phyloP scores from a whole-genome alignment of 2,797 vertebrate species.

The Sebastolobus alascanus region DNA sequence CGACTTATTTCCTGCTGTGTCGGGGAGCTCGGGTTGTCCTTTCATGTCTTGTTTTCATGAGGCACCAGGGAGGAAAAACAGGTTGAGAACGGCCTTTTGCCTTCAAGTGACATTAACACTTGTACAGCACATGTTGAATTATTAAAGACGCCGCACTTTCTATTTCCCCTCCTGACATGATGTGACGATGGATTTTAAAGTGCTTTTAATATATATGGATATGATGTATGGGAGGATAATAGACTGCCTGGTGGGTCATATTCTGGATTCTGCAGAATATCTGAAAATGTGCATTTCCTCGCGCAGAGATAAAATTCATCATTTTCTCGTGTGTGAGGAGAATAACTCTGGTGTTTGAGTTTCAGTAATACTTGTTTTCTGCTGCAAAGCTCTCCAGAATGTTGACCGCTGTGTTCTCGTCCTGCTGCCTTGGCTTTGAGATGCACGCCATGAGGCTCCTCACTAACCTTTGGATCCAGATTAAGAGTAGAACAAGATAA shows the following conservation, averaged over 20 bases:
- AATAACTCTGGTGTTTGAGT: not conserved
- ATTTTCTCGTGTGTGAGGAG: constrained; percentile 11
- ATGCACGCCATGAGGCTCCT: constrained; percentile 85
- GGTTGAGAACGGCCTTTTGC: constrained; percentile 54
- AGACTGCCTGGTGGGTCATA: constrained; percentile 30
- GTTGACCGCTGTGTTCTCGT: constrained; percentile 75
- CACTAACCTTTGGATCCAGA: constrained; percentile 84
- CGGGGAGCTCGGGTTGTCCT: constrained; percentile 49
- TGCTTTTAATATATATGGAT: constrained; percentile 50
- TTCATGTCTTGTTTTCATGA: constrained; percentile 69
- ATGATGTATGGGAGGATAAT: constrained; percentile 48
- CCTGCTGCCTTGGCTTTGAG: constrained; percentile 69
- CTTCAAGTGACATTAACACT: constrained; percentile 68
- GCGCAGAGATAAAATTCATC: constrained; percentile 18
- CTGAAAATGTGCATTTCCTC: constrained; percentile 26
- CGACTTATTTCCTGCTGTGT: constrained; percentile 62
- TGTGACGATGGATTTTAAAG: constrained; percentile 39
- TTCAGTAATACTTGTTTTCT: constrained; percentile 87
- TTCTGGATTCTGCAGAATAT: constrained; percentile 4
- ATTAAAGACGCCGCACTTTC: constrained; percentile 67
- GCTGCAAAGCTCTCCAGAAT: constrained; percentile 84
- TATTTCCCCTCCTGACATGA: constrained; percentile 36
- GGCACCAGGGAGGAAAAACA: constrained; percentile 40
- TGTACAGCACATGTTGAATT: constrained; percentile 65
- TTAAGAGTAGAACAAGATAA: not conserved